Base-by-base conservation (phyloP, 1,140 invertebrate species). In the Nephotettix cincticeps region DNA sequence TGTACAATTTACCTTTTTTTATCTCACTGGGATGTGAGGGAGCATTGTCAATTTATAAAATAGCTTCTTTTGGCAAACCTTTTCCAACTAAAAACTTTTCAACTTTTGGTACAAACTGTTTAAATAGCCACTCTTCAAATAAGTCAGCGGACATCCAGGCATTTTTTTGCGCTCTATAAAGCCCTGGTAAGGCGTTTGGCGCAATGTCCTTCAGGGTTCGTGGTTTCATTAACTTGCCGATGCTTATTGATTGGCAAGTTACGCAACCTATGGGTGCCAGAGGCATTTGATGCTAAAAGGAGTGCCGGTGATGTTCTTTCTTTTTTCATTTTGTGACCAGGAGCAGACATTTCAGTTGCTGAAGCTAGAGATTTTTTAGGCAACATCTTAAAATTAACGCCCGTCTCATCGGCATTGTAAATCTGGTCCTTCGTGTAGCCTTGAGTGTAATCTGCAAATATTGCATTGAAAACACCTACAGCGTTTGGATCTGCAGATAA, bases 11-110 rank as follows among this genome's bases (percentile, higher is more conserved):
- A 11, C 23, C 68, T 51, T 76, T 67, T 1, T 47, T 68, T 28
- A 73, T 65, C 61, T 63, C 73, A 58, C 70, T 36, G 68, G 75
- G 75, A 73, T 78, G 72, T 11, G 77, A 72, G 56, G 74, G 76
- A 32, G 74, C 75, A 76, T 80, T 80, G 70, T 79, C 78, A 2
- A 79, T 69, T 17, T 80, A 58, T 23, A 79, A 67, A 11, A 79
- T 64, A 21, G 77, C 75, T 72, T 76, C 65, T 1, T 27, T 9
- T 27, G 73, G 75, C 23, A 78, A 72, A 13, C 71, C 66, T 58
- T 76, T 72, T 32, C 61, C 43, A 9, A 25, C 64, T 43, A 3
- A 68, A 74, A 76, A 76, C 17, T 29, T 27, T 47, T 75, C 75
- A 3, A 78, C 76, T 32, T 66, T 1, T 21, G 75, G 77, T 25